phyloP scores from a whole-genome alignment of 35 echinoderm and acorn worm species.

The Amphiura filiformis region DNA sequence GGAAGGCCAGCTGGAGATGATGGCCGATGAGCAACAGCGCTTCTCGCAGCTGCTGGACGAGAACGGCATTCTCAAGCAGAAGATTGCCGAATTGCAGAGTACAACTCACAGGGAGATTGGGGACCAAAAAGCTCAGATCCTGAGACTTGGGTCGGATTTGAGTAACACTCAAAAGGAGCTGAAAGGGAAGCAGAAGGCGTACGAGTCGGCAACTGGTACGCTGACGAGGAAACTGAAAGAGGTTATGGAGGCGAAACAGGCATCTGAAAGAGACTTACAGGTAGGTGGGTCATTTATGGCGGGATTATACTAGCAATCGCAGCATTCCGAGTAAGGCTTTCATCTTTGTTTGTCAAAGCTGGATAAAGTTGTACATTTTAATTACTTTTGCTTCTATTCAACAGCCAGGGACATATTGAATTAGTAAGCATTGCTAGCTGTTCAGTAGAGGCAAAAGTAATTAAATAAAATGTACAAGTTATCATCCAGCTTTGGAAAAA shows the following conservation, averaged over 20 bases:
- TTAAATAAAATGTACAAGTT: too few species aligned
- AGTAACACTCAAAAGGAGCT: conserved; percentile 75
- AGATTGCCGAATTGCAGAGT: conserved; percentile 26
- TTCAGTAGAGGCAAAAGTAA: too few species aligned
- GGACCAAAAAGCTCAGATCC: conserved; percentile 83
- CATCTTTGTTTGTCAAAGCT: too few species aligned
- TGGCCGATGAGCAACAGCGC: conserved; percentile 75
- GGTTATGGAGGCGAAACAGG: conserved; percentile 52
- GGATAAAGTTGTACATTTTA: too few species aligned
- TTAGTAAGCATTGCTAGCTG: too few species aligned
- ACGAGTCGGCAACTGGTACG: conserved; percentile 40
- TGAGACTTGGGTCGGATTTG: conserved; percentile 62
- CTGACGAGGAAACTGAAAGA: conserved; percentile 58
- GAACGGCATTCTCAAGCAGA: conserved; percentile 71
- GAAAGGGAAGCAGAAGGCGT: conserved; percentile 58
- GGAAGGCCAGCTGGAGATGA: conserved; percentile 87
- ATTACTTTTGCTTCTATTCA: too few species aligned
- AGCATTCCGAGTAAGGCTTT: too few species aligned
- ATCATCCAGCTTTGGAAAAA: too few species aligned
- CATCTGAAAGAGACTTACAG: conserved; percentile 59
- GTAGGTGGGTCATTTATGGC: too few species aligned
- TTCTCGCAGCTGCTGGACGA: conserved; percentile 71
- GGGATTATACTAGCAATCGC: too few species aligned
- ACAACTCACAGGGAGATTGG: conserved; percentile 62
- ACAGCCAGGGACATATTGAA: too few species aligned